Evolutionary conservation across 2,113 vertebrate genomes (phyloP), one percentile per base, ranked within the genome.

Genomic region (Accipiter virgatus): DNA sequence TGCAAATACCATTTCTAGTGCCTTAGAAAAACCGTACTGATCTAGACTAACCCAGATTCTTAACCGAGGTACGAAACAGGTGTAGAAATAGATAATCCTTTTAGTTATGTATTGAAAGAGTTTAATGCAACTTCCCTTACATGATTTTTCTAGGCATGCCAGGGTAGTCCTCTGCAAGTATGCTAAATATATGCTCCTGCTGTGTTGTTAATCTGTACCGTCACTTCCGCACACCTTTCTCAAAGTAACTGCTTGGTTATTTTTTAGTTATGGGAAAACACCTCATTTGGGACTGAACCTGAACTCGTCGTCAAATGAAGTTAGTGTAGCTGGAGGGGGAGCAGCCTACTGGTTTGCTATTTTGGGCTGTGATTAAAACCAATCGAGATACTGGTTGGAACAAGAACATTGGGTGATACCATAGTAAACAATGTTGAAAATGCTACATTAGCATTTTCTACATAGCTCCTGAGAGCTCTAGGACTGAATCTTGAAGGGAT

Each of bases 321-420:
- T 38, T n/a, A 45, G 21, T 25, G 25, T 48, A 55, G 38, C 42
- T 75, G 47, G 61, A 53, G 32, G 17, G 79, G 22, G 15, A 88
- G 56, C 61, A 71, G n/a, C 25, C 61, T 82, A 47, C 52, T 68
- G n/a, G 17, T 22, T 38, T 75, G 62, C 43, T 11, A 5, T 58
- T 92, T 93, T 42, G 47, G 66, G 31, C 38, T 86, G 17, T 72
- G n/a, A 29, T 71, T 74, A 58, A 86, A 89, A 50, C 13, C 19
- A 13, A 0, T 31, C 0, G 1, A 62, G 55, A 6, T 58, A 22
- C 0, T 66, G 42, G 26, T 26, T 74, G 27, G 34, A 71, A 42
- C 15, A 53, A 84, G 40, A 25, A 62, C 38, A 32, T 9, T 59
- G 65, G 11, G 10, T 58, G 26, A 38, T 80, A 31, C 61, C 6